Base-by-base conservation (phyloP, 2,888 invertebrate species). In the Mamestra brassicae region DNA sequence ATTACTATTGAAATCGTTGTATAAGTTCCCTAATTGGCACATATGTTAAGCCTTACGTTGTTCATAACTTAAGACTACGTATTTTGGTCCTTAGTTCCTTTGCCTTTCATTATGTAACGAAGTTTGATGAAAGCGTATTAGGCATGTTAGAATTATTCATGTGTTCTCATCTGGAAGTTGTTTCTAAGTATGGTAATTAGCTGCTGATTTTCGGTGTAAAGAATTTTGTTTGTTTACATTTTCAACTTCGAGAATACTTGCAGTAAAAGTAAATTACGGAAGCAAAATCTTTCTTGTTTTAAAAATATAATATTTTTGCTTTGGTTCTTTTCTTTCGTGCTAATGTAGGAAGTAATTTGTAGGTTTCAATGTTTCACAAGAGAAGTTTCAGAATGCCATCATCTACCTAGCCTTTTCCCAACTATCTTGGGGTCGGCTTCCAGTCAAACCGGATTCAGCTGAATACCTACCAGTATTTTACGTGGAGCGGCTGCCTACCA, bases 1-100 rank as follows among this genome's bases (percentile, higher is more conserved):
- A 76, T 65, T 54, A 58, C 58, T 62, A 68, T 66, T 62, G 17
- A 58, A 75, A 66, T 58, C 42, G 61, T 69, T 47, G 61, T 78
- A 60, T 38, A 72, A 70, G 75, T 83, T 83, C n/a, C 60, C 61
- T 81, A 85, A 85, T 86, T 84, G 74, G 74, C 42, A 73, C 68
- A 60, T 69, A 71, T 75, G 69, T 78, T 71, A 78, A 76, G 68
- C 67, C 70, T 76, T 50, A 58, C 67, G 57, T 74, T 76, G 74
- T 85, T 70, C 47, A 45, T 77, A 78, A 84, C 67, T 75, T 74
- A 75, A 60, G 36, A 67, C 69, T 26, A 68, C 26, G 42, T 57
- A 65, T 86, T 81, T 71, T 75, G 73, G 55, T 75, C 52, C 65
- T 62, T 60, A 62, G 34, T 73, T 62, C 66, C 50, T 67, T 66